Evolutionary conservation across 2,113 vertebrate genomes (phyloP).

Genomic region (Apodemus sylvaticus): DNA sequence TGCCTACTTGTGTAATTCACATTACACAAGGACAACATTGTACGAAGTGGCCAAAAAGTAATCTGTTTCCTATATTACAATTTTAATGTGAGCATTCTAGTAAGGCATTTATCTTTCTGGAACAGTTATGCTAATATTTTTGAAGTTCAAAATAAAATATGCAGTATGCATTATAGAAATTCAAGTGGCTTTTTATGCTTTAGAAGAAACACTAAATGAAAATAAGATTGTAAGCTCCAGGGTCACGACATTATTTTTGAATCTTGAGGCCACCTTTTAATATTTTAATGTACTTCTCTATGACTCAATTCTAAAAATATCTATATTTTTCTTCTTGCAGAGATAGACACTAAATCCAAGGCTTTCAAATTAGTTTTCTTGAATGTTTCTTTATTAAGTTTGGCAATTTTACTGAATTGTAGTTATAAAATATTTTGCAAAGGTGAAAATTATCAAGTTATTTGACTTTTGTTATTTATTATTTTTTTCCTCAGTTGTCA

Average conservation of each 20-base stretch:
- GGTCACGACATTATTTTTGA: not conserved
- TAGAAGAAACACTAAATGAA: conserved; percentile 34
- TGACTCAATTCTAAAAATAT: not conserved
- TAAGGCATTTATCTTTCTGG: conserved; percentile 50
- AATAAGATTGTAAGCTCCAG: not conserved
- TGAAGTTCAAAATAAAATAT: conserved; percentile 50
- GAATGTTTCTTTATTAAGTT: not conserved
- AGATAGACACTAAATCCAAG: not conserved
- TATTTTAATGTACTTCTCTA: not conserved
- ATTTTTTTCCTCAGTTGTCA: not conserved
- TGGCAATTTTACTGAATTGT: not conserved
- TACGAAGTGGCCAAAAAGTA: not conserved
- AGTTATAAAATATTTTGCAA: conserved; percentile 4
- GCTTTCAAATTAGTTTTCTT: not conserved
- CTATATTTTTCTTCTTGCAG: not conserved
- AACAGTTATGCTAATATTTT: conserved; percentile 47
- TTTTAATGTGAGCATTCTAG: conserved; percentile 27
- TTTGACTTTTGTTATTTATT: not conserved
- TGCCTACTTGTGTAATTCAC: conserved; percentile 1
- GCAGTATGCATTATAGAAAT: not conserved
- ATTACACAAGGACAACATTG: not conserved
- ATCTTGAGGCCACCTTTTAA: not conserved
- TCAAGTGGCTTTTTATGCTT: not conserved
- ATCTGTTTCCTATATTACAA: conserved; percentile 6
- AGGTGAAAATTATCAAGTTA: not conserved